Evolutionary conservation across 2,113 vertebrate genomes (phyloP), one percentile per base, ranked within the genome.

Genomic region (Pseudolaguvia tuberculata): DNA sequence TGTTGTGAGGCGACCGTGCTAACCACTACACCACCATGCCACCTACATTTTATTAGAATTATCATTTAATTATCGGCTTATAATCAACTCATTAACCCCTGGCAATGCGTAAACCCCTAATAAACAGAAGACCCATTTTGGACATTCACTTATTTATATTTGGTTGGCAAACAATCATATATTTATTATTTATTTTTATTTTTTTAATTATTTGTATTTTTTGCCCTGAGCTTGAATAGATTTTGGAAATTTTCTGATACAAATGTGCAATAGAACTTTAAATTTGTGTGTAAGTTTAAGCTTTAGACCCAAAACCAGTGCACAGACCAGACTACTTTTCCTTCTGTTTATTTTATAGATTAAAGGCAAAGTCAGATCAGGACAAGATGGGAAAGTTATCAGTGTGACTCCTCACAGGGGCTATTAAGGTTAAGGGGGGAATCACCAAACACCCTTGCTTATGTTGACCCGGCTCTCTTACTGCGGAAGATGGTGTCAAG

Each of bases 361-460:
- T 56, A 63, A 68, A 51, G 57, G 20, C 39, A 15, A 27, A 58
- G 53, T 67, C 9, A 74, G 52, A 27, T 31, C 35, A 52, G 75
- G 12, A 63, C 65, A 63, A 66, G 72, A 66, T 81, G 79, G 62
- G 39, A 78, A 78, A 81, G 39, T 71, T 76, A 78, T 81, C 71
- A 81, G 66, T 62, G 66, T 66, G 29, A 27, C 79, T 58, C 47
- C 67, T 62, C 27, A 52, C 65, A 51, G 71, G 71, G 58, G 52
- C 71, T 73, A 76, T 61, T 50, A 53, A 15, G 39, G 52, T 39
- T 68, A 2, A 12, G 42, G 42, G 45, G 68, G 58, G 58, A 58
- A n/a, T 80, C 79, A 74, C 75, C 58, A 80, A 75, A 78, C 72
- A 42, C 57, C 79, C 71, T 78, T 75, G 66, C 71, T 71, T 75